phyloP scores from a whole-genome alignment of 2,888 invertebrate genomes.

The Pterostichus niger region DNA sequence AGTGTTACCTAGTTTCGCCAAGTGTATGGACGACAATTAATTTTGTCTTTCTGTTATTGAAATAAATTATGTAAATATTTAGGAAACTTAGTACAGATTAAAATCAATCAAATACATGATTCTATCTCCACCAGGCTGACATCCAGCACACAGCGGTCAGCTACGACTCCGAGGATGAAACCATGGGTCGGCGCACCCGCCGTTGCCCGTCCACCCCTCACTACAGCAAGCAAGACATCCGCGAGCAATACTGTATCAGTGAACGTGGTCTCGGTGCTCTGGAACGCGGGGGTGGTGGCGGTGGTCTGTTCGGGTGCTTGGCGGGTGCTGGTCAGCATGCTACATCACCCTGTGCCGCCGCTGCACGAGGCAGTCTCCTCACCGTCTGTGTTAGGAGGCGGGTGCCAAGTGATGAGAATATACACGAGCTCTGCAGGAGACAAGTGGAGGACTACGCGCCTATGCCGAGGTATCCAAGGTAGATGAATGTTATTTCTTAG shows the following conservation, averaged over 20 bases:
- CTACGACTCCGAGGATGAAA: constrained; percentile 91
- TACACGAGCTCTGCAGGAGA: constrained; percentile 79
- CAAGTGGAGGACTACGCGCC: constrained; percentile 86
- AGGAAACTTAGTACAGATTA: no score
- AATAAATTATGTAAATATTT: no score
- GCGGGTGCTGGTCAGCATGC: constrained; percentile 85
- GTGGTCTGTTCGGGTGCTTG: constrained; percentile 91
- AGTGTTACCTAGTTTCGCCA: no score
- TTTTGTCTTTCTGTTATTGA: no score
- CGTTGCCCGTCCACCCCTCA: constrained; percentile 80
- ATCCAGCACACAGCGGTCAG: constrained; percentile 85
- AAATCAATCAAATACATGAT: no score
- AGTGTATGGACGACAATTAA: no score
- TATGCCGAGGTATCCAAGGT: constrained; percentile 87
- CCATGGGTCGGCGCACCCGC: constrained; percentile 82
- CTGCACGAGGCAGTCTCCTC: constrained; percentile 78
- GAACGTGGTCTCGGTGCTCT: constrained; percentile 92
- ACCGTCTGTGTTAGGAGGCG: constrained; percentile 93
- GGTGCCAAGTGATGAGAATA: constrained; percentile 93
- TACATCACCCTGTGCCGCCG: constrained; percentile 82
- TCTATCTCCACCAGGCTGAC: constrained; percentile 80
- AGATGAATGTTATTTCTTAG: background rate
- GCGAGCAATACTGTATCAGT: constrained; percentile 96
- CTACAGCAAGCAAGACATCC: constrained; percentile 93
- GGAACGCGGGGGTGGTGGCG: constrained; percentile 80